Evolutionary conservation across 2,888 invertebrate genomes (phyloP).

Genomic region (Biston stratarius): DNA sequence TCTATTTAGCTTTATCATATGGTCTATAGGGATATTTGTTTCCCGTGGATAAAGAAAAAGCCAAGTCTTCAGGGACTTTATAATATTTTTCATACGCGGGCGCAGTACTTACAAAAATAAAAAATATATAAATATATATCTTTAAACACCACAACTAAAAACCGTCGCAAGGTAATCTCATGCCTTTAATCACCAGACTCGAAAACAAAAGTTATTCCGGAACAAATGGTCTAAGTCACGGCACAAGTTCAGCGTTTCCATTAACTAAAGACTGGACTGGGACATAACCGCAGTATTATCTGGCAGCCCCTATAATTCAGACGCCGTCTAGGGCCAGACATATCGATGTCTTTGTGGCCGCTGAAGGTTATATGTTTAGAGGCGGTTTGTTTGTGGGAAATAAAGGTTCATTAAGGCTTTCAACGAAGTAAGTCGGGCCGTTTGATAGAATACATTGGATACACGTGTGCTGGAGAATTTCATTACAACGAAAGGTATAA

Average conservation of each 20-base stretch:
- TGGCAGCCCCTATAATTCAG: conserved; percentile 15
- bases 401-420: conserved; percentile 6
- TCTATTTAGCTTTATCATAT: too few species aligned
- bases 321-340: conserved; percentile 5
- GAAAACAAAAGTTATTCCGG: conserved; percentile 14
- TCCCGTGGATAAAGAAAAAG: too few species aligned
- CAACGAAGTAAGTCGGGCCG: neutral
- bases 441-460: neutral
- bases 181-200: neutral
- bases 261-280: conserved; percentile 22
- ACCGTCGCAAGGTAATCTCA: neutral
- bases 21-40: too few species aligned
- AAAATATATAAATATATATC: too few species aligned
- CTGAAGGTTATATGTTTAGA: conserved; percentile 20
- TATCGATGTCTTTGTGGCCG: conserved; percentile 18
- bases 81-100: too few species aligned
- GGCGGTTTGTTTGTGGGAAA: neutral
- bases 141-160: neutral
- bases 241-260: conserved; percentile 21
- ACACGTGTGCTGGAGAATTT: neutral
- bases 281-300: conserved; percentile 16
- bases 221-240: conserved; percentile 26
- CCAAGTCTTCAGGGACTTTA: too few species aligned
- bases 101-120: neutral
- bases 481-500: neutral